Evolutionary conservation across 2,888 invertebrate species (phyloP).

Genomic region (Phalera bucephala): DNA sequence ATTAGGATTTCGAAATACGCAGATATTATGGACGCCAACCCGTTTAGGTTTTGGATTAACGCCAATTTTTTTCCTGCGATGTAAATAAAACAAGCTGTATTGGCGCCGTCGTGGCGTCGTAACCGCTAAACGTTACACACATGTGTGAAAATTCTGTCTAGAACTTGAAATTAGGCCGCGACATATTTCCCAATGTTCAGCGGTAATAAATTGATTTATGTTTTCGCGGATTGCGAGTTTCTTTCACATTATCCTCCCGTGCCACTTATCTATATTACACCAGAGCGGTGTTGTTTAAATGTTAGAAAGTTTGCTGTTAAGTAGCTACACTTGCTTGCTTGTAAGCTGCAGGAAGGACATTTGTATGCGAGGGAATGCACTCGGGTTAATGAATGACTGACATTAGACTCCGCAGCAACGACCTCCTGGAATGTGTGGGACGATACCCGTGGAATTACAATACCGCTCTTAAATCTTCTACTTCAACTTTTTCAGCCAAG

Average conservation of each 20-base stretch:
- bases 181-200: slow-evolving; percentile 25
- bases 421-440: slow-evolving; percentile 53
- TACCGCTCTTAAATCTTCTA: slow-evolving; percentile 36
- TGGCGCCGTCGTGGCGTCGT: slow-evolving; percentile 48
- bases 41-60: slow-evolving; percentile 52
- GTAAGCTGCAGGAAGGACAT: slow-evolving; percentile 51
- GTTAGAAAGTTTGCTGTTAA: slow-evolving; percentile 47
- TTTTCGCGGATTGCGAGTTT: slow-evolving; percentile 16
- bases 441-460: slow-evolving; percentile 47
- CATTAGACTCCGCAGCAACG: slow-evolving; percentile 49
- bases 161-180: slow-evolving; percentile 36
- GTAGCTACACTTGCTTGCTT: slow-evolving; percentile 17
- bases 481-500: slow-evolving; percentile 31
- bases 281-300: too few species aligned
- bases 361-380: slow-evolving; percentile 66
- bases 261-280: too few species aligned
- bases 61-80: slow-evolving; percentile 69
- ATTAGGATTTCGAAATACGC: slow-evolving; percentile 51
- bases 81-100: slow-evolving; percentile 68
- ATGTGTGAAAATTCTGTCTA: slow-evolving; percentile 49
- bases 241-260: slow-evolving; percentile 8
- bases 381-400: slow-evolving; percentile 62
- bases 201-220: slow-evolving; percentile 20
- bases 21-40: slow-evolving; percentile 45
- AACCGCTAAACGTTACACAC: slow-evolving; percentile 28